Evolutionary conservation across 2,797 vertebrate genomes (phyloP), one percentile per base, ranked within the genome.

Genomic region (Darevskia mixta): DNA sequence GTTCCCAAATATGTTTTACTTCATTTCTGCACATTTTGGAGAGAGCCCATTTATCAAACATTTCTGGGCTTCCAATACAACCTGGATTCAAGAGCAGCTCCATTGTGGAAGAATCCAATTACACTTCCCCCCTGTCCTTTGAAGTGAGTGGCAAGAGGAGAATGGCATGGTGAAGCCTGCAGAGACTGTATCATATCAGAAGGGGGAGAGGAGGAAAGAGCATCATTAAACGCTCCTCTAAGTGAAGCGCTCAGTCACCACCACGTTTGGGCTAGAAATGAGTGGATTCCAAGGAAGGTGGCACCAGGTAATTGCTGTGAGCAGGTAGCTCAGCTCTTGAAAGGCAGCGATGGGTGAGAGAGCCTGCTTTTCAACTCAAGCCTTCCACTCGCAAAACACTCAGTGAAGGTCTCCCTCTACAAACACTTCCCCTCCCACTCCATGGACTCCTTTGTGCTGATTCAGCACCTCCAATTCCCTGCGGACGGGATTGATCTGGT

Each of bases 61-160:
- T 77, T 88, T 87, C 93, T 92, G 90, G 90, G 93, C 87, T 92
- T 79, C 25, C 66, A 18, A 38, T 49, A 73, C 4, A 49, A 20
- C 73, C 73, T 64, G n/a, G 2, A 43, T 32, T 23, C 66, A 20
- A 11, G 69, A 45, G 75, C 17, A 45, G 27, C 23, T 55, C 3
- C 2, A 23, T 11, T 32, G 27, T 23, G 69, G 4, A 45, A 77
- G 41, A 79, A 17, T 8, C 29, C 25, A 72, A 38, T 38, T 1
- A 38, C 7, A 11, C 8, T 23, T 11, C 15, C 0, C 27, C 6
- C 23, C 41, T 35, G 77, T 27, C 71, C n/a, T 23, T 8, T 78
- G 17, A 66, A 85, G 13, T 18, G 35, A 27, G 17, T 11, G 25
- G 32, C 7, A 49, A 66, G 38, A 67, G 17, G 29, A 61, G 58